A percentile compares a stretch with the other conserved stretches of the same genome.
Conservation (phyloP, 1,140 invertebrate genomes). For the Theocolax elegans region DNA sequence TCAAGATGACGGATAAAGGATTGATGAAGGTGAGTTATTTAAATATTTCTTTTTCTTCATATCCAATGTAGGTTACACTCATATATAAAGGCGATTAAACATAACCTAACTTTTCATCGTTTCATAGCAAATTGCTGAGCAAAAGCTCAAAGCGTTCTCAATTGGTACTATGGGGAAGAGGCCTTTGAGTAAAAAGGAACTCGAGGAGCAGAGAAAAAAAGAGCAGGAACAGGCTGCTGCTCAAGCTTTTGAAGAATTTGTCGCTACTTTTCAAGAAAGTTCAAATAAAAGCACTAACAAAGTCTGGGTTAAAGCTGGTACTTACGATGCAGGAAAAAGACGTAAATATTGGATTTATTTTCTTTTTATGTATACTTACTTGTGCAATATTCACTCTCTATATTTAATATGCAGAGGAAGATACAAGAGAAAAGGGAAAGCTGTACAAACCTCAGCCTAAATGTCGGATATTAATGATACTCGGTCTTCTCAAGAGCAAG, state of each 20-base stretch:
- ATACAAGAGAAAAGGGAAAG: constrained; percentile 89
- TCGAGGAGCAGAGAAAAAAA: constrained; percentile 88
- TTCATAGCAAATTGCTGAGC: constrained; percentile 75
- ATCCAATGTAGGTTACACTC: neutral
- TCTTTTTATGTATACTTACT: constrained; percentile 21
- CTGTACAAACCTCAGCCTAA: constrained; percentile 93
- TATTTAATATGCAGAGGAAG: constrained; percentile 81
- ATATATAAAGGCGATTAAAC: constrained; percentile 14
- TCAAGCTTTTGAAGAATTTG: constrained; percentile 95
- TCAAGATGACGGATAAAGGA: constrained; percentile 62
- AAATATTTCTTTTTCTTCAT: constrained; percentile 15
- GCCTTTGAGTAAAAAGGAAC: constrained; percentile 83
- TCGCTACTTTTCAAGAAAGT: constrained; percentile 94
- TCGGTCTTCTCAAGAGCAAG: constrained; percentile 69
- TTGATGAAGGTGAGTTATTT: constrained; percentile 60
- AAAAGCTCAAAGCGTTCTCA: constrained; percentile 85
- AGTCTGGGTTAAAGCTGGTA: constrained; percentile 96
- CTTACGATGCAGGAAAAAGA: constrained; percentile 93
- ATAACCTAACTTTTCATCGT: constrained; percentile 18
- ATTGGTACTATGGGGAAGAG: constrained; percentile 86
- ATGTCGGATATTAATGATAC: constrained; percentile 69
- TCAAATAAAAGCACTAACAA: constrained; percentile 82
- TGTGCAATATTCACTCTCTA: constrained; percentile 23
- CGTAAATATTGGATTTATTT: constrained; percentile 70
- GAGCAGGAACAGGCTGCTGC: constrained; percentile 89